Base-by-base conservation (phyloP, 2,113 vertebrate genomes). In the Cervus canadensis region DNA sequence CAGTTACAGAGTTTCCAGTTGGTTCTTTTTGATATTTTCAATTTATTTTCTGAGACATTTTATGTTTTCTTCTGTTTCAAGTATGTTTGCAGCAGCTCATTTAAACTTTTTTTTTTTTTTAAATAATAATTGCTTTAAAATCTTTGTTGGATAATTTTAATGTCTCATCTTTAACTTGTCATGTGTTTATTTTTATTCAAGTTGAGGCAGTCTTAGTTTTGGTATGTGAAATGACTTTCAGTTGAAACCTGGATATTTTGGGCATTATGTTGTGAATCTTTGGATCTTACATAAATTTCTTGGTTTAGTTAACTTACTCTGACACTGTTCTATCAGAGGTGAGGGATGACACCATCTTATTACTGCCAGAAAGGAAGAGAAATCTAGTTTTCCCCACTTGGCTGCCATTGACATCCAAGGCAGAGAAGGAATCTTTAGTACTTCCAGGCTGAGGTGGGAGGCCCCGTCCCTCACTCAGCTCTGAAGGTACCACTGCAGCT, bases 21-120 rank as follows among this genome's bases (percentile, higher is more conserved):
- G 48, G 4, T 94, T 87, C 45, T 71, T 56, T 57, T 90, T 89
- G 45, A 45, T 82, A 48, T 84, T 59, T 87, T 91, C 33, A 43
- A 0, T 91, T 91, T 96, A n/a, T 93, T 94, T 67, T 67, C 25
- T 89, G 67, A 95, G 67, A 60, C 19, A 59, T 83, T 60, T 95
- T 59, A 78, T 89, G 14, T 82, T 97, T 91, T 97, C 19, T 86
- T 91, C 91, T 96, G n/a, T 94, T 92, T 94, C 62, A 89, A 52
- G 2, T 62, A 78, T 52, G 4, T 97, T 93, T 64, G 23, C 11
- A 78, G 71, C 48, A 87, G 13, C 12, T 95, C 17, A 84, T 17
- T 64, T 25, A 76, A 79, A 14, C 6, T n/a, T 94, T 89, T 45
- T 45, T 36, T n/a, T 36, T 36, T 45, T 45, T 45, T 45, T 45